Evolutionary conservation across 30 jellyfish, hydroid and myxozoan genomes (phyloP).

Genomic region (Aurelia aurita complex sp. Pacific): DNA sequence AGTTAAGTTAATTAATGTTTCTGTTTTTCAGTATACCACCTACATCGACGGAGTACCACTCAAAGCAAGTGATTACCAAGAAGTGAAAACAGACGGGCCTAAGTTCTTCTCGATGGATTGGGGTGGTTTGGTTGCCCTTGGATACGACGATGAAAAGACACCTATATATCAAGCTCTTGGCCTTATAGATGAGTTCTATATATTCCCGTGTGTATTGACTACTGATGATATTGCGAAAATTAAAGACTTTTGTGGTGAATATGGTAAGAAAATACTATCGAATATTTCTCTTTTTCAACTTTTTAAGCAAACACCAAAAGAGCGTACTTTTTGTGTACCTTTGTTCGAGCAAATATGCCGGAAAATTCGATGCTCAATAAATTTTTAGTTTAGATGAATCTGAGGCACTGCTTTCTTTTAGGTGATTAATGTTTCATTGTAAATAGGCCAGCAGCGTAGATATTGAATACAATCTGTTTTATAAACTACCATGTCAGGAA

Average conservation of each 20-base stretch:
- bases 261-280: constrained; percentile 43
- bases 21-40: constrained; percentile 34
- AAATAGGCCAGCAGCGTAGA: no score
- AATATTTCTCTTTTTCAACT: no score
- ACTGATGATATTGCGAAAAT: constrained; percentile 57
- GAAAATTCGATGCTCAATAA: no score
- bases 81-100: constrained; percentile 56
- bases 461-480: no score
- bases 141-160: constrained; percentile 50
- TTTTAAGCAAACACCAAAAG: no score
- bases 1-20: background rate
- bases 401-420: no score
- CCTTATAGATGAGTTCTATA: constrained; percentile 80
- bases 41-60: constrained; percentile 73
- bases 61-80: constrained; percentile 33
- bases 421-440: no score
- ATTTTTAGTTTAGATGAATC: no score
- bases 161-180: constrained; percentile 68
- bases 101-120: constrained; percentile 84
- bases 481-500: no score
- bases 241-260: constrained; percentile 72
- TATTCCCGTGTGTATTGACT: constrained; percentile 88
- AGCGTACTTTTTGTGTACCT: no score
- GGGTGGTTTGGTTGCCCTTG: constrained; percentile 89
- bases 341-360: no score